Conservation (phyloP, 2,888 invertebrate genomes). For the Eucera pruinosa region DNA sequence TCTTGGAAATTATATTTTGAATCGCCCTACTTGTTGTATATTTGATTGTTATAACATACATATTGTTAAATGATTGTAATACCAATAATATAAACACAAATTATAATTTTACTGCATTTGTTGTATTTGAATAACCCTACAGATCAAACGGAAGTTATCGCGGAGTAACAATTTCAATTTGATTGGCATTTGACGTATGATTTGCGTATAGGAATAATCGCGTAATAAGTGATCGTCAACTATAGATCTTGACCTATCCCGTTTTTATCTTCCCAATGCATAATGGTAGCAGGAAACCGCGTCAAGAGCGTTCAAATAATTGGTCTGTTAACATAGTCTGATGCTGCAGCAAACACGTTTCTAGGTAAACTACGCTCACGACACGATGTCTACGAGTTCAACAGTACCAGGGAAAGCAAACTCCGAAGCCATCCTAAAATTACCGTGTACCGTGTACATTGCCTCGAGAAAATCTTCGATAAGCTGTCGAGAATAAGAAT, state of each 20-base stretch:
- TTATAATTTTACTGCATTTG: too few species aligned
- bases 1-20: too few species aligned
- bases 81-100: too few species aligned
- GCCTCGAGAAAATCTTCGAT: neutral
- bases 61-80: too few species aligned
- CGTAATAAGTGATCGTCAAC: too few species aligned
- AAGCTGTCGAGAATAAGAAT: neutral
- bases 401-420: neutral
- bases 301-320: neutral
- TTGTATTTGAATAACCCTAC: too few species aligned
- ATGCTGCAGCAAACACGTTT: slow-evolving; percentile 2
- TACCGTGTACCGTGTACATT: neutral
- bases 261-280: neutral
- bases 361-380: slow-evolving; percentile 1
- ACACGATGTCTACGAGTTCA: neutral
- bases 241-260: neutral
- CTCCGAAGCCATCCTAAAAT: slow-evolving; percentile 3
- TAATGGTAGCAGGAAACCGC: neutral
- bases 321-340: slow-evolving; percentile 16
- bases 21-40: too few species aligned
- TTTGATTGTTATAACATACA: too few species aligned
- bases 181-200: neutral
- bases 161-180: neutral
- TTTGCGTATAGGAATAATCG: neutral
- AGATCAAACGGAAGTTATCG: too few species aligned